Conservation (phyloP, 2,113 vertebrate species). For the Chrysemys picta region DNA sequence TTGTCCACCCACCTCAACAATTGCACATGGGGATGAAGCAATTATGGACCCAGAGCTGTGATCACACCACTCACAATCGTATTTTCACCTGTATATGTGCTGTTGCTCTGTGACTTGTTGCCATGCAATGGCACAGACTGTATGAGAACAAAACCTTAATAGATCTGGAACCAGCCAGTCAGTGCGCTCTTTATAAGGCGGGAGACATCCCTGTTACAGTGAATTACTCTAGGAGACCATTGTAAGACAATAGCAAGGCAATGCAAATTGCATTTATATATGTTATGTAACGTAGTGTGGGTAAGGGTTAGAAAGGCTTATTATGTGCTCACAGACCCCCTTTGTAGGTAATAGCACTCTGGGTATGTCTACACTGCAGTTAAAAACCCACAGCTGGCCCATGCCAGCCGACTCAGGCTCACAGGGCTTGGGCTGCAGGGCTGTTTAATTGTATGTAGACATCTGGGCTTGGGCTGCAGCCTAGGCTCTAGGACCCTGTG, state of each 20-base stretch:
- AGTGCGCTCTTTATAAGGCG: slow-evolving; percentile 12
- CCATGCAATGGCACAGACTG: background rate
- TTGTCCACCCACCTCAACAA: slow-evolving; percentile 37
- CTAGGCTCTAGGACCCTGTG: background rate
- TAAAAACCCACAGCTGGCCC: background rate
- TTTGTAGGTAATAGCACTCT: slow-evolving; percentile 36
- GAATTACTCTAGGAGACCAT: slow-evolving; percentile 5
- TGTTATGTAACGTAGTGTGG: background rate
- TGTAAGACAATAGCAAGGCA: slow-evolving; percentile 19
- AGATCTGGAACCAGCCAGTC: slow-evolving; percentile 8
- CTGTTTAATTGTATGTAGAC: background rate
- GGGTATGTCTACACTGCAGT: background rate
- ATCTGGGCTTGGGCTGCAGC: background rate
- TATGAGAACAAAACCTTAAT: slow-evolving; percentile 30
- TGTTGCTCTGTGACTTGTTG: slow-evolving; percentile 34
- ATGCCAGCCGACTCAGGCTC: background rate
- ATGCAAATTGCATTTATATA: background rate
- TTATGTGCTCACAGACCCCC: slow-evolving; percentile 28
- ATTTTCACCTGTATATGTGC: slow-evolving; percentile 60
- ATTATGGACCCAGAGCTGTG: slow-evolving; percentile 46
- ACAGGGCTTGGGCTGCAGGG: background rate
- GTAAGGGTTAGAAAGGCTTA: slow-evolving; percentile 51
- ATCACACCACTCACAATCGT: slow-evolving; percentile 41
- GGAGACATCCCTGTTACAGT: background rate
- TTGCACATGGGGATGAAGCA: slow-evolving; percentile 61